Conservation (phyloP, 2,888 invertebrate species). For the Protophormia terraenovae region DNA sequence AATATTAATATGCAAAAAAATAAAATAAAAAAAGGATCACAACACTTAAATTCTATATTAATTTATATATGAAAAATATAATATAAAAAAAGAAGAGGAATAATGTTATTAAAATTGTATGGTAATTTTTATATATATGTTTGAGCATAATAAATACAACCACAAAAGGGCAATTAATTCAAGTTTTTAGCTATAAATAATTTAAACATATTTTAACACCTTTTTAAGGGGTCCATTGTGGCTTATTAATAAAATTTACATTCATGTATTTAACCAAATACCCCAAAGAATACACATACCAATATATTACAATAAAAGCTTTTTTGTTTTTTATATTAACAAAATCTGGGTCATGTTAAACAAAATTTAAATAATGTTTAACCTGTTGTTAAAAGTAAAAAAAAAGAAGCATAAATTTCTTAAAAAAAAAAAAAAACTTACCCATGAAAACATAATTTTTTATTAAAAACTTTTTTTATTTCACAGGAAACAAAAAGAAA, state of each 20-base stretch:
- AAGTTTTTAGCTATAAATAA: neutral
- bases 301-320: too few species aligned
- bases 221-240: neutral
- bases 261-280: neutral
- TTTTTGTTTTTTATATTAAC: neutral
- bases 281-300: neutral
- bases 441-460: neutral
- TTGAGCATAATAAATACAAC: neutral
- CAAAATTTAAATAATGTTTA: neutral
- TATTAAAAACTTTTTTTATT: neutral
- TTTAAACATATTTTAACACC: neutral
- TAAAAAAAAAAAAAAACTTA: too few species aligned
- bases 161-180: constrained; percentile 16
- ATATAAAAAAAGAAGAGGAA: too few species aligned
- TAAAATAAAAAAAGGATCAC: too few species aligned
- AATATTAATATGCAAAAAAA: neutral
- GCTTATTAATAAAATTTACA: neutral
- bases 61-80: neutral
- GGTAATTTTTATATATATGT: neutral
- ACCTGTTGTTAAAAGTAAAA: neutral
- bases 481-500: neutral
- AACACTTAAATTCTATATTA: neutral
- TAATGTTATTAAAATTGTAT: neutral
- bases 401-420: too few species aligned
- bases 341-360: neutral